Evolutionary conservation across 2,888 invertebrate genomes (phyloP).

Genomic region (Ochropacha duplaris): DNA sequence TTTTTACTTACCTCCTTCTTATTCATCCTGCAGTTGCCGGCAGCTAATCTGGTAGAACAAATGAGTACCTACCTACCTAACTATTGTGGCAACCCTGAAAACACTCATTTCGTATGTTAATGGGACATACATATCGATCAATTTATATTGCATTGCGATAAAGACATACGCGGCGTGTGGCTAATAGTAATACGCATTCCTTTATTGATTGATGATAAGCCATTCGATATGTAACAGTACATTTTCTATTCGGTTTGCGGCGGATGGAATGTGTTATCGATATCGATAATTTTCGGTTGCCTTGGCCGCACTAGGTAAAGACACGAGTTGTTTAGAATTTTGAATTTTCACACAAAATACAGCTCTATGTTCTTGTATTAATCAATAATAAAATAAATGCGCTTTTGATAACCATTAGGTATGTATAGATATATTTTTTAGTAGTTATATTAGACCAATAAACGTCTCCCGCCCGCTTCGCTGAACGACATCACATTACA

Average conservation of each 20-base stretch:
- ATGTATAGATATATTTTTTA: too few relatives aligned
- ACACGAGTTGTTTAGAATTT: not conserved
- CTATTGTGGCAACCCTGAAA: constrained; percentile 12
- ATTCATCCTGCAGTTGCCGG: too few relatives aligned
- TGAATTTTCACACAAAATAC: not conserved
- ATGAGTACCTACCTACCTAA: not conserved
- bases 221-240: constrained; percentile 54
- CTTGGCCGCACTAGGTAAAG: not conserved
- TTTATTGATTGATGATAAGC: constrained; percentile 60
- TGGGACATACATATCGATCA: constrained; percentile 54
- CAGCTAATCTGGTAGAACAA: too few relatives aligned
- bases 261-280: not conserved
- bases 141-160: constrained; percentile 56
- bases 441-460: too few relatives aligned
- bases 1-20: too few relatives aligned
- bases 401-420: too few relatives aligned
- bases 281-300: not conserved
- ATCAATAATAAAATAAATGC: too few relatives aligned
- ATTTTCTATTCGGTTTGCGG: constrained; percentile 26
- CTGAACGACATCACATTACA: too few relatives aligned
- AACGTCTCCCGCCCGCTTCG: too few relatives aligned
- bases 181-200: constrained; percentile 61
- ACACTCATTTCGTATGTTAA: constrained; percentile 54
- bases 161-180: constrained; percentile 41
- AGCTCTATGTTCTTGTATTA: too few relatives aligned